phyloP scores from a whole-genome alignment of 2,888 invertebrate species.

The Mythimna albipuncta region DNA sequence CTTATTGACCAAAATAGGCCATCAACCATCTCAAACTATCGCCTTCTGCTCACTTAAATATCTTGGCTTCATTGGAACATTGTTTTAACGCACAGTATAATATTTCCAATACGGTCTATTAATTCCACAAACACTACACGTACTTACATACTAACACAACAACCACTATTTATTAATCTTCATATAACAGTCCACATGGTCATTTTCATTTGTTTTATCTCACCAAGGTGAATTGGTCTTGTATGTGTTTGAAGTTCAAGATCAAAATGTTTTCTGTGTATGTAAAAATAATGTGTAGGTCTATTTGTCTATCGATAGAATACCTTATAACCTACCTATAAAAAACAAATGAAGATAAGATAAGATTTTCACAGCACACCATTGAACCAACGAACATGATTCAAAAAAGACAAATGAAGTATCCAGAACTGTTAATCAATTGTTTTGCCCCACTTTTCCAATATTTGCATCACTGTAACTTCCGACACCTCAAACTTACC shows the following conservation, averaged over 20 bases:
- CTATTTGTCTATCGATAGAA: no score
- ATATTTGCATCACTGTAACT: conserved; percentile 5
- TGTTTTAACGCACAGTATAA: not conserved
- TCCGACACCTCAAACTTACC: conserved; percentile 33
- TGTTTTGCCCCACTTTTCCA: not conserved
- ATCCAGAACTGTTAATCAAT: conserved; percentile 14
- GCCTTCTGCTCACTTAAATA: not conserved
- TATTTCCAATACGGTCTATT: conserved; percentile 12
- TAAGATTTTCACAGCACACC: not conserved
- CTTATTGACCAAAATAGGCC: no score
- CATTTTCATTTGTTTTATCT: no score
- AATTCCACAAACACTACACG: conserved; percentile 22
- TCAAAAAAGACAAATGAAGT: not conserved
- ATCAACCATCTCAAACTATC: no score
- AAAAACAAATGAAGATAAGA: not conserved
- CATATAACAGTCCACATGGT: not conserved
- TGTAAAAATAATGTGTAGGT: no score
- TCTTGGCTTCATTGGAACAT: not conserved
- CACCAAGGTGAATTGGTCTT: no score
- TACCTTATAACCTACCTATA: no score
- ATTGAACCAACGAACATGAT: not conserved
- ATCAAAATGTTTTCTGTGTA: no score
- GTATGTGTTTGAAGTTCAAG: not conserved
- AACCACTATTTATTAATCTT: conserved; percentile 4
- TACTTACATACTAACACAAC: not conserved